Percentiles rank a stretch among this genome's conserved stretches.
Conservation (phyloP, 2,888 invertebrate genomes). For the Oligia latruncula region DNA sequence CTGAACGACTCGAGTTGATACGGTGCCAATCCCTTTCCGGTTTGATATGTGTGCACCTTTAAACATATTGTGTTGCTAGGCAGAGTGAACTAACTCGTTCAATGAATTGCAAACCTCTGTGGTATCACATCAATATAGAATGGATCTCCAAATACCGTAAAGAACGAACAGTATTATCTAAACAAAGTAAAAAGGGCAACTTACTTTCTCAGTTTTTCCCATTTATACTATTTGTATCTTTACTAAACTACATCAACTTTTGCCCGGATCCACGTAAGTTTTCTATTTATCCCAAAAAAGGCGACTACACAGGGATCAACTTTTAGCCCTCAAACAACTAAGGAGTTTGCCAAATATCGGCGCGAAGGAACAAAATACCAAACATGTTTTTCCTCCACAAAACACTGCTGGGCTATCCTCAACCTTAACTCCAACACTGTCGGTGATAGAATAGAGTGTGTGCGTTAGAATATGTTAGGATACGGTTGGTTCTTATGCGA, state of each 20-base stretch:
- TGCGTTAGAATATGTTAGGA: conserved; percentile 19
- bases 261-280: conserved; percentile 53
- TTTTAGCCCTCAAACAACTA: conserved; percentile 60
- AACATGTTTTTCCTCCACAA: conserved; percentile 34
- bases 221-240: conserved; percentile 23
- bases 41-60: no score
- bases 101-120: neutral
- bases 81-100: neutral
- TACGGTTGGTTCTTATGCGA: conserved; percentile 34
- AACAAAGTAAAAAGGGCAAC: conserved; percentile 14
- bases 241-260: conserved; percentile 55
- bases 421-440: neutral
- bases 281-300: conserved; percentile 67
- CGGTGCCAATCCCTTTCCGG: no score
- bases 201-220: conserved; percentile 9
- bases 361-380: conserved; percentile 58
- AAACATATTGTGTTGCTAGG: neutral
- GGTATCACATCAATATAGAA: conserved; percentile 24
- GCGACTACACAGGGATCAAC: conserved; percentile 65
- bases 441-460: conserved; percentile 15
- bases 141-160: neutral
- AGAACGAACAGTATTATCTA: neutral
- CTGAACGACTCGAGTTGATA: no score
- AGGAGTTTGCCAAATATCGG: conserved; percentile 68
- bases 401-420: conserved; percentile 18